Evolutionary conservation across 1,140 invertebrate genomes (phyloP), one percentile per base, ranked within the genome.

Genomic region (Hyposmocoma kahamanoa): DNA sequence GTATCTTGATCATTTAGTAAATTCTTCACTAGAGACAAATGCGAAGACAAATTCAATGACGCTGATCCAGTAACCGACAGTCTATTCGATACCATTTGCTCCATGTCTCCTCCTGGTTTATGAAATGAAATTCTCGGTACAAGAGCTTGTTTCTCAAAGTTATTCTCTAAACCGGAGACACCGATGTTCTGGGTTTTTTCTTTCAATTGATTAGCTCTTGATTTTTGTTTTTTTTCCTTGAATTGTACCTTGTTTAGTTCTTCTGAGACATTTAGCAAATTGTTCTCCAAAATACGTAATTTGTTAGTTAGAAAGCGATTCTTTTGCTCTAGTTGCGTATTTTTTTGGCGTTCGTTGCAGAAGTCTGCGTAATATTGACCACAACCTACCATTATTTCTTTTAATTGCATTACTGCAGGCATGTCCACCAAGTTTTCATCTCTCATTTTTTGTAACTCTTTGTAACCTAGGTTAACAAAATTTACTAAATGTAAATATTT

Each of bases 1-100:
- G 21, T 41, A 32, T 71, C 53, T 59, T 76, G 70, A 56, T 67
- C 56, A 36, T 47, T 15, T 15, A 76, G 43, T 42, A 76, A 56
- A 15, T 58, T 59, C 46, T 66, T 56, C 0, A 72, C 61, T 18
- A 59, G 52, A 13, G 41, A 41, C 26, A 76, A 51, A 62, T 76
- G 72, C 13, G 50, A 45, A n/a, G 47, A 59, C 18, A 72, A 51
- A 47, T 68, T 11, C 11, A 26, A 11, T 6, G 24, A 26, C 24
- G 5, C 24, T n/a, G n/a, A n/a, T n/a, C n/a, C n/a, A n/a, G n/a
- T n/a, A n/a, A n/a, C n/a, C n/a, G n/a, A n/a, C n/a, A n/a, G n/a
- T n/a, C n/a, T n/a, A n/a, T n/a, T n/a, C n/a, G n/a, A n/a, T n/a
- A n/a, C n/a, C n/a, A n/a, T n/a, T n/a, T n/a, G n/a, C n/a, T n/a